Percentiles rank a stretch among this genome's conserved stretches.
Conservation (phyloP, 2,113 vertebrate species). For the Atrichornis clamosus region DNA sequence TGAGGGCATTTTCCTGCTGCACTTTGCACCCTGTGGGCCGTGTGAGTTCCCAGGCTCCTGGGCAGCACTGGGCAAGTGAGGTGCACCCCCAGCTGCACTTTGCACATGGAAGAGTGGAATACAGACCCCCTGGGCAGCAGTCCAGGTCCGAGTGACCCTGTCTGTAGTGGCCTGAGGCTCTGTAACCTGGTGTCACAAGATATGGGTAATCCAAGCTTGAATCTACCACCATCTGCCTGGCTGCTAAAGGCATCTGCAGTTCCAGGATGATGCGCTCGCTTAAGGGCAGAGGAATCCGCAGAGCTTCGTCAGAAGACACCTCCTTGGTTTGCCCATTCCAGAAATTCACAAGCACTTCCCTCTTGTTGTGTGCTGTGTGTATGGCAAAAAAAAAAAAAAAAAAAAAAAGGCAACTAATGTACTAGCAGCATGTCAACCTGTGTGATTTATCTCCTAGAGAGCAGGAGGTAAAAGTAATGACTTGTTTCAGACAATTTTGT, state of each 20-base stretch:
- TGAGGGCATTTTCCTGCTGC: not conserved
- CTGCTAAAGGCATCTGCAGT: conserved; percentile 66
- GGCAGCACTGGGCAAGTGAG: not conserved
- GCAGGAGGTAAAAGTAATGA: not conserved
- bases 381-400: not conserved
- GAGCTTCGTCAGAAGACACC: conserved; percentile 30
- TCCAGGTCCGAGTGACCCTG: not conserved
- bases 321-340: conserved; percentile 70
- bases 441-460: not conserved
- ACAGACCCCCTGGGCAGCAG: not conserved
- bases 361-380: not conserved
- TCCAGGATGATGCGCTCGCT: conserved; percentile 62
- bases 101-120: not conserved
- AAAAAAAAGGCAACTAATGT: not conserved
- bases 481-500: not conserved
- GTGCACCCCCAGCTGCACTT: not conserved
- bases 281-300: conserved; percentile 38
- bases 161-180: conserved; percentile 10
- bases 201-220: conserved; percentile 56
- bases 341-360: conserved; percentile 62
- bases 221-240: conserved; percentile 61
- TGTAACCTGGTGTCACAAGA: conserved; percentile 10
- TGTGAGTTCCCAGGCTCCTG: not conserved
- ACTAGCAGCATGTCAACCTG: not conserved
- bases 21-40: not conserved